Evolutionary conservation across 2,113 vertebrate genomes (phyloP), one percentile per base, ranked within the genome.

Genomic region (Perca fluviatilis): DNA sequence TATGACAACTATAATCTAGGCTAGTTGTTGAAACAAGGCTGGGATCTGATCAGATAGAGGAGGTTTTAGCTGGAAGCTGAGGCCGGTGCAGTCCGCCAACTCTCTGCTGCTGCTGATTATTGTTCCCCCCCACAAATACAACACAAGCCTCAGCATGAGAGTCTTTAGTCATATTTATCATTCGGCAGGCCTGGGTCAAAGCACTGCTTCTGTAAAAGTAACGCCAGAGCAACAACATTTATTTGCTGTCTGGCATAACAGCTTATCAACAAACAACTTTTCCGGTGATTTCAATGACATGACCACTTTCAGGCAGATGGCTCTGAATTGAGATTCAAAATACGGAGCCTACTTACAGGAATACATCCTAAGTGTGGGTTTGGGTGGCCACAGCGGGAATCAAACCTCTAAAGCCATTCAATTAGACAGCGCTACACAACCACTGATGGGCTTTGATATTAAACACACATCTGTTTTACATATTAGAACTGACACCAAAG

Each of bases 381-480:
- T 18, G 90, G 87, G 92, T 91, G 93, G 92, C 86, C 91, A 77
- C 87, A 79, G 88, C 67, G 87, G 89, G 84, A 83, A 75, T 78
- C 86, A 84, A 80, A 50, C 88, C 78, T 86, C 80, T 78, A 76
- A 80, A 82, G 73, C 74, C 79, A 74, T 79, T 86, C 74, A 86
- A 63, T 57, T 11, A 73, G 74, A 70, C 87, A 89, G 70, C n/a
- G 47, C 81, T 76, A 70, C 87, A 74, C 88, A 82, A 84, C 85
- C 87, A 51, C 90, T 30, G 87, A 91, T 82, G 85, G 79, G 77
- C 79, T 77, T 69, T 62, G 80, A 89, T 86, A 84, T 91, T 91
- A 93, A 93, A 91, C 89, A 88, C 92, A 93, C 94, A 94, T 94
- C 92, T 94, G 94, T 88, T 94, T 93, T 88, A 88, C 90, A 93